Conservation (phyloP, 1,140 invertebrate genomes). For the Diprion similis region DNA sequence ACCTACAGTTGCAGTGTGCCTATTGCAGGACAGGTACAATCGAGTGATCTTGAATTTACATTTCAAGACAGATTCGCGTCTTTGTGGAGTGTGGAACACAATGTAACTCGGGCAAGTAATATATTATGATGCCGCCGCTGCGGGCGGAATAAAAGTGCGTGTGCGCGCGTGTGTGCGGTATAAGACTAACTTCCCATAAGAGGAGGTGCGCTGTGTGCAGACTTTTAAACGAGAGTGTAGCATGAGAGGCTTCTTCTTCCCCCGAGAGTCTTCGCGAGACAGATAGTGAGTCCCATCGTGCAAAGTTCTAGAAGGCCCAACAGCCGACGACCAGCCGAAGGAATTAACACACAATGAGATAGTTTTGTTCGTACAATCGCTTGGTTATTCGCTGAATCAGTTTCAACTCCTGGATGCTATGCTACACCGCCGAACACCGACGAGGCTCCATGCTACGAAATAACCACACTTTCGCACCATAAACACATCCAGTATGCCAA, state of each 20-base stretch:
- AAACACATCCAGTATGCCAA: slow-evolving; percentile 50
- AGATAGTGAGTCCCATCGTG: neutral
- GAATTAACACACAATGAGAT: slow-evolving; percentile 65
- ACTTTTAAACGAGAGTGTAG: neutral
- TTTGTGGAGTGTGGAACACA: neutral
- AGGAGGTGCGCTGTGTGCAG: neutral
- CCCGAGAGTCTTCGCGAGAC: neutral
- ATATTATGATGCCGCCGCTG: neutral
- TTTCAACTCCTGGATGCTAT: neutral
- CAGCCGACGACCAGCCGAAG: slow-evolving; percentile 33
- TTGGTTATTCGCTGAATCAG: slow-evolving; percentile 42
- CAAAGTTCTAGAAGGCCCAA: neutral
- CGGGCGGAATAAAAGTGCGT: too few species aligned
- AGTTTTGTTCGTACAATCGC: slow-evolving; percentile 57
- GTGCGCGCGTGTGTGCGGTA: too few species aligned
- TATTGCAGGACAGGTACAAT: too few species aligned
- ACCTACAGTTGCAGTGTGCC: too few species aligned
- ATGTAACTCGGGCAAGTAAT: neutral
- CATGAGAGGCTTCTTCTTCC: neutral
- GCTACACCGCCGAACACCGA: neutral
- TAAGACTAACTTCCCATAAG: neutral
- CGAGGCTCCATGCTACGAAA: neutral
- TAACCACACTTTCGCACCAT: slow-evolving; percentile 18
- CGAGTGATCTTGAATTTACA: too few species aligned
- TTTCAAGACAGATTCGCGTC: too few species aligned